phyloP scores from a whole-genome alignment of 1,140 invertebrate genomes.

The Hyphantria cunea region DNA sequence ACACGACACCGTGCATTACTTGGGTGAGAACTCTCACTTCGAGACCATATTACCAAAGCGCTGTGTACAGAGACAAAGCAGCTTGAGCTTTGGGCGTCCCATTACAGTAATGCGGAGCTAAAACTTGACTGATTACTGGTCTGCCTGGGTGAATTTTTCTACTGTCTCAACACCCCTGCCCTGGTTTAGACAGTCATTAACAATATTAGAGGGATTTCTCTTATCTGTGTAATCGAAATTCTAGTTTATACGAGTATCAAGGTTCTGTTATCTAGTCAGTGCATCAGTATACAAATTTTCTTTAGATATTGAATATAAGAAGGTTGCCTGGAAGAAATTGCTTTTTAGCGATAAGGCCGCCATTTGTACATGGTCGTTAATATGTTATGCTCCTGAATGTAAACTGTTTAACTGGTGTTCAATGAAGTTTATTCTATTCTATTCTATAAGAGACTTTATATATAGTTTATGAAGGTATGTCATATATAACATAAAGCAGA shows the following conservation, averaged over 20 bases:
- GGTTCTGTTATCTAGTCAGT: slow-evolving; percentile 20
- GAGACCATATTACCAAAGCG: slow-evolving; percentile 22
- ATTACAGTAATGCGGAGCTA: slow-evolving; percentile 70
- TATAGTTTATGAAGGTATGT: slow-evolving; percentile 1
- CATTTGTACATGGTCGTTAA: no score
- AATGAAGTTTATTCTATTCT: no score
- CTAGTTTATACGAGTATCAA: slow-evolving; percentile 30
- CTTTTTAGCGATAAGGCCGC: no score
- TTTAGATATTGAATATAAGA: slow-evolving; percentile 9
- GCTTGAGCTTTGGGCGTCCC: slow-evolving; percentile 44
- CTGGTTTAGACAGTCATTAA: slow-evolving; percentile 51
- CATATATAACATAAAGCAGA: not conserved
- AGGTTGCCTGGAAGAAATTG: no score
- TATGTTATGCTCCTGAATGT: no score
- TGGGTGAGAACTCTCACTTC: slow-evolving; percentile 17
- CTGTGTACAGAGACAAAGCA: slow-evolving; percentile 54
- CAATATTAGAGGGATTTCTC: slow-evolving; percentile 53
- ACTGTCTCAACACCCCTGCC: slow-evolving; percentile 40
- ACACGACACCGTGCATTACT: slow-evolving; percentile 22
- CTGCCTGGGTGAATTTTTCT: slow-evolving; percentile 63
- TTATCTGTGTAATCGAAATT: slow-evolving; percentile 49
- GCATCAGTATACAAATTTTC: slow-evolving; percentile 18
- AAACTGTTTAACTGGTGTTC: no score
- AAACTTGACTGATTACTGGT: slow-evolving; percentile 73
- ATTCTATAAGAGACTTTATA: no score